Evolutionary conservation across 1,140 invertebrate genomes (phyloP).

Genomic region (Danaus melanippus): DNA sequence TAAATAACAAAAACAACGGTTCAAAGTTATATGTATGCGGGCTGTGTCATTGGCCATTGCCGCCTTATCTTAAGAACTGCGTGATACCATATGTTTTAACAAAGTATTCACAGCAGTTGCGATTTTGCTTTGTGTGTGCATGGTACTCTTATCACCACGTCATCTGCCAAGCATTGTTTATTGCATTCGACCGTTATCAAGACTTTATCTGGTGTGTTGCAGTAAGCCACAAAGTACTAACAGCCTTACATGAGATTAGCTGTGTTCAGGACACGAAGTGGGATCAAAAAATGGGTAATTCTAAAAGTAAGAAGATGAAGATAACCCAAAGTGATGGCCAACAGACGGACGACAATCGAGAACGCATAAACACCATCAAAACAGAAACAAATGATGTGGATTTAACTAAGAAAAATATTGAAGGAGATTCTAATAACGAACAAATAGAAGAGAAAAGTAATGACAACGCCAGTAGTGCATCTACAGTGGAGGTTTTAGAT

Average conservation of each 20-base stretch:
- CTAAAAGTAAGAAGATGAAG: constrained; percentile 59
- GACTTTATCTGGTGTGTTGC: constrained; percentile 26
- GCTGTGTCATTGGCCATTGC: constrained; percentile 60
- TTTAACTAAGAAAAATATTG: constrained; percentile 19
- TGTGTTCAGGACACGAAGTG: constrained; percentile 13
- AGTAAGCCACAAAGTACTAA: constrained; percentile 23
- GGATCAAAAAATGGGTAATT: constrained; percentile 49
- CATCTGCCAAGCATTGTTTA: constrained; percentile 30
- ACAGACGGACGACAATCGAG: constrained; percentile 27
- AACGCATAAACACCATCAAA: constrained; percentile 50
- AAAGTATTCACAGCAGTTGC: constrained; percentile 43
- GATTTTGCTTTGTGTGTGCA: constrained; percentile 43
- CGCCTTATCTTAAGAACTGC: constrained; percentile 45
- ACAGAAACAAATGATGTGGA: constrained; percentile 38
- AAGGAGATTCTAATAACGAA: constrained; percentile 23
- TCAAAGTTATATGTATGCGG: constrained; percentile 37
- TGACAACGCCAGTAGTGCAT: constrained; percentile 60
- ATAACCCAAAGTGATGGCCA: constrained; percentile 38
- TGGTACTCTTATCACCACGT: constrained; percentile 38
- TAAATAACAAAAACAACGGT: constrained; percentile 22
- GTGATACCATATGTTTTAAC: constrained; percentile 39
- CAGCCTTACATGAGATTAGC: constrained; percentile 31
- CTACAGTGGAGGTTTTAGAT: constrained; percentile 60
- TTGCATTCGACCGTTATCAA: constrained; percentile 39
- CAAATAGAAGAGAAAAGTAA: constrained; percentile 37